These are phyloP conservation scores for Tenthredo notha DNA, from an alignment of 2,888 invertebrate genomes.

Conservation along the genomic window DNA sequence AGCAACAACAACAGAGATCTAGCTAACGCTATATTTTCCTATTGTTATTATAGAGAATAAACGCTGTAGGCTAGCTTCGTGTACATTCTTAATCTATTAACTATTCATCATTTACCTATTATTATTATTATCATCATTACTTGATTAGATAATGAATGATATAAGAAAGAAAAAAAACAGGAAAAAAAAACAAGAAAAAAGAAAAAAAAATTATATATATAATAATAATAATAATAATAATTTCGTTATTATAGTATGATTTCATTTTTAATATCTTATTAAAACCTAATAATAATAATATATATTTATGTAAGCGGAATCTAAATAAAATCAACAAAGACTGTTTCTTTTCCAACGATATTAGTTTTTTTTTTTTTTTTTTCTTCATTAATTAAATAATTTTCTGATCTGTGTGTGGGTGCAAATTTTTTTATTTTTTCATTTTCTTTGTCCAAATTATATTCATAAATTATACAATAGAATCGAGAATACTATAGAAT, in stretches of 20 bases:
- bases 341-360: constrained; percentile 65
- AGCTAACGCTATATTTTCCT: constrained; percentile 64
- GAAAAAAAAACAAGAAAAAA: neutral
- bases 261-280: constrained; percentile 68
- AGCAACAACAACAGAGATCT: constrained; percentile 67
- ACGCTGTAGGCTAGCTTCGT: constrained; percentile 51
- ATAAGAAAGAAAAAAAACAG: neutral
- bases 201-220: neutral
- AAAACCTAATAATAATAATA: neutral
- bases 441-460: neutral
- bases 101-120: constrained; percentile 24
- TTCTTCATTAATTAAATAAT: neutral
- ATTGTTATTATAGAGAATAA: constrained; percentile 5
- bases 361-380: neutral
- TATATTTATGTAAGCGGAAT: constrained; percentile 72
- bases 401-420: neutral
- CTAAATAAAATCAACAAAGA: constrained; percentile 70
- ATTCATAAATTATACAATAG: neutral
- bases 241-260: constrained; percentile 64
- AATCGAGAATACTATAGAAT: no score
- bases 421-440: neutral
- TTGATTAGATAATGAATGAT: neutral
- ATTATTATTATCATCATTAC: neutral
- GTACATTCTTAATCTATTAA: constrained; percentile 52
- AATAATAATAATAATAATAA: constrained; percentile 30